These are phyloP conservation scores for Protomyctophum bolini DNA, from an alignment of 2,113 vertebrate species.

Conservation along the genomic window DNA sequence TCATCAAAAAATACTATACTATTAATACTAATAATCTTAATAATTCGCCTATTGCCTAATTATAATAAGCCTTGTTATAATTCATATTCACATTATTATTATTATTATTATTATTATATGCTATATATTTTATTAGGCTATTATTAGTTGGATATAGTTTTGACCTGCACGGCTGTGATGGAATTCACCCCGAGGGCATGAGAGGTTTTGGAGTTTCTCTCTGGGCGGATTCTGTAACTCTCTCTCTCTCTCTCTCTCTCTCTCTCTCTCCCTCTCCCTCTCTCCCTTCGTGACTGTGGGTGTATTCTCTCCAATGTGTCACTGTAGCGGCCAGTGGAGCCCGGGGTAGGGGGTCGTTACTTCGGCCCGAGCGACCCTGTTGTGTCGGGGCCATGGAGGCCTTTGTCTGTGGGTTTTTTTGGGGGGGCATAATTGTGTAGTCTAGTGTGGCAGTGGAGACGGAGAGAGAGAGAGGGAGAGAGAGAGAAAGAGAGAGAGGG, in stretches of 20 bases:
- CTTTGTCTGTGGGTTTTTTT: conserved; percentile 64
- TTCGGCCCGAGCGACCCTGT: conserved; percentile 72
- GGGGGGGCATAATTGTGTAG: conserved; percentile 62
- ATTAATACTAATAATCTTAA: no score
- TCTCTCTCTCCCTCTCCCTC: not conserved
- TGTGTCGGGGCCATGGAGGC: conserved; percentile 59
- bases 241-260: conserved; percentile 1
- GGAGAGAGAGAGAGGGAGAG: no score
- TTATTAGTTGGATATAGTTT: not conserved
- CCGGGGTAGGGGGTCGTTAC: conserved; percentile 73
- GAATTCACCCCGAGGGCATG: conserved; percentile 53
- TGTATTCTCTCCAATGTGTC: conserved; percentile 56
- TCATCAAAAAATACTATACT: no score
- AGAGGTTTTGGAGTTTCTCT: conserved; percentile 14
- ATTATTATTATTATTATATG: no score
- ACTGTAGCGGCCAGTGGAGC: conserved; percentile 68
- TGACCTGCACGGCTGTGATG: conserved; percentile 35
- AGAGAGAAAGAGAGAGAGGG: no score
- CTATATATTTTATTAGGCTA: no score
- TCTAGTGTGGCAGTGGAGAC: conserved; percentile 45
- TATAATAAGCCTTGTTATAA: no score
- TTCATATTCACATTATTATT: no score
- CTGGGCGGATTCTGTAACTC: not conserved
- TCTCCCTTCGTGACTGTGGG: conserved; percentile 22
- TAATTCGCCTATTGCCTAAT: no score